Conservation (phyloP, 2,113 vertebrate species). For the Salvator merianae region DNA sequence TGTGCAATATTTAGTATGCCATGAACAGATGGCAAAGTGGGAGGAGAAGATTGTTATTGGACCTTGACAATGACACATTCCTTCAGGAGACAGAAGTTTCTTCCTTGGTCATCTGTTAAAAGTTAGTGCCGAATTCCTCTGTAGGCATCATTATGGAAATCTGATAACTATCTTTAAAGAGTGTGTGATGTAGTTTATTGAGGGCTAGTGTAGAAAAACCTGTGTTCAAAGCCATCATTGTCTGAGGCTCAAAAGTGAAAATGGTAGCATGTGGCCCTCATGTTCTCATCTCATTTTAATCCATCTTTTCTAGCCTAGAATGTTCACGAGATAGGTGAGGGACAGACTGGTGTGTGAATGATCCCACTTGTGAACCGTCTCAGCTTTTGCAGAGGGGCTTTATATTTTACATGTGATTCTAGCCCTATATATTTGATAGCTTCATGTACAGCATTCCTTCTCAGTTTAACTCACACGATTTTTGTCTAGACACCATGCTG, state of each 20-base stretch:
- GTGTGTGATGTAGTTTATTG: not conserved
- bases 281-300: too few species aligned
- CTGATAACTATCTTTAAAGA: not conserved
- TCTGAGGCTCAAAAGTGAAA: too few species aligned
- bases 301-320: too few species aligned
- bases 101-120: conserved; percentile 10
- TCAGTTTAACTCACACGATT: not conserved
- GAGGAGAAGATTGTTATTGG: conserved; percentile 38
- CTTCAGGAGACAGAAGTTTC: conserved; percentile 39
- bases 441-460: not conserved
- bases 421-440: not conserved
- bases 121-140: fast-evolving
- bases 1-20: conserved; percentile 28
- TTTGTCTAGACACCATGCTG: not conserved
- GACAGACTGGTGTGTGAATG: too few species aligned
- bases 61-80: conserved; percentile 9
- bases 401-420: too few species aligned
- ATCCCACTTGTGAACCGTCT: too few species aligned
- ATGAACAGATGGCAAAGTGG: conserved; percentile 57
- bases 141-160: not conserved
- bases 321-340: too few species aligned
- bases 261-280: too few species aligned
- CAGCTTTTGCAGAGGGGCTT: too few species aligned
- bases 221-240: not conserved
- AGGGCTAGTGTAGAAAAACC: not conserved